Evolutionary conservation across 2,888 invertebrate genomes (phyloP).

Genomic region (Ellobium chinense): DNA sequence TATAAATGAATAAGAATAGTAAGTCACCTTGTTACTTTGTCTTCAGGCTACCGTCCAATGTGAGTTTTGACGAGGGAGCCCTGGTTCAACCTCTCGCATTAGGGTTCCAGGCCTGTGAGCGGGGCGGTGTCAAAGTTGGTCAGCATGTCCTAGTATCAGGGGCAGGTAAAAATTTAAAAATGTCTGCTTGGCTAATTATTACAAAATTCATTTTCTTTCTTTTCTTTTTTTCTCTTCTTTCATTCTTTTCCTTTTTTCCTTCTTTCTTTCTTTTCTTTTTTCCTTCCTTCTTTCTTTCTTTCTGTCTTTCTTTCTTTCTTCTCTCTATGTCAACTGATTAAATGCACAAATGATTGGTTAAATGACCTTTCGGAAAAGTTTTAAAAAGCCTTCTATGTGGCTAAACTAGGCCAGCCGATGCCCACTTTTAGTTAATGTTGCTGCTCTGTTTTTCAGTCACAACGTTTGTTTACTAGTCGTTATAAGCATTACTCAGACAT

Average conservation of each 20-base stretch:
- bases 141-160: slow-evolving; percentile 79
- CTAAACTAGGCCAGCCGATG: too few relatives aligned
- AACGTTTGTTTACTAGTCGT: too few relatives aligned
- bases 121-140: slow-evolving; percentile 85
- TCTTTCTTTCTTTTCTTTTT: neutral
- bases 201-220: neutral
- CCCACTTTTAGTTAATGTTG: too few relatives aligned
- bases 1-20: too few relatives aligned
- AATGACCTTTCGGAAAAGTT: too few relatives aligned
- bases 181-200: neutral
- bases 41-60: slow-evolving; percentile 90
- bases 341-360: too few relatives aligned
- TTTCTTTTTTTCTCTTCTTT: neutral
- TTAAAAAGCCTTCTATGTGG: too few relatives aligned
- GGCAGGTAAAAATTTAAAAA: slow-evolving; percentile 58
- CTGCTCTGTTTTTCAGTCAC: too few relatives aligned
- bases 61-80: slow-evolving; percentile 95
- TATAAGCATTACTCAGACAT: too few relatives aligned
- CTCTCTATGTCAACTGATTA: neutral
- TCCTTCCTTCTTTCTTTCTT: neutral
- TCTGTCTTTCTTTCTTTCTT: neutral
- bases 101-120: slow-evolving; percentile 89
- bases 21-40: neutral
- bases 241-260: neutral
- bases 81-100: slow-evolving; percentile 95